Evolutionary conservation across 2,113 vertebrate genomes (phyloP), one percentile per base, ranked within the genome.

Genomic region (Machaerirhynchus nigripectus): DNA sequence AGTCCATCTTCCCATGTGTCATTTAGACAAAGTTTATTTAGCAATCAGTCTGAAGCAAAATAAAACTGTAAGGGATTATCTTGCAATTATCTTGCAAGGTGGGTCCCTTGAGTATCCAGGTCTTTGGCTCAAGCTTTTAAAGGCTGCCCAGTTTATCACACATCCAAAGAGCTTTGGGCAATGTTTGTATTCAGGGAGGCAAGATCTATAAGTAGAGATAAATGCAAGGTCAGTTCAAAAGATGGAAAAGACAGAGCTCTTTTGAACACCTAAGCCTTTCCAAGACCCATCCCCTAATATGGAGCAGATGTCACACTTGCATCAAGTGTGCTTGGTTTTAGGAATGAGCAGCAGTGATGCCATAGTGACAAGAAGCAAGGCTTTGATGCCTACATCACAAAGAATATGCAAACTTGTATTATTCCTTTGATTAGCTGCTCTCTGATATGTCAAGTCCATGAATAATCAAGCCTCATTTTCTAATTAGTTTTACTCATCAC

Each of bases 381-480:
- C 74, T 95, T 94, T 91, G 90, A 90, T 93, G 90, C 57, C 85
- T 90, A 84, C 31, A 22, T 77, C 61, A 95, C 63, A 87, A 94
- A 91, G 90, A 90, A 83, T 83, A 91, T 88, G 92, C 92, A 83
- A 93, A 88, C 82, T 90, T 73, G 35, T 73, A 80, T 94, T 96
- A 92, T 90, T 93, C 87, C 39, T 96, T 93, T 94, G 87, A 95
- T 95, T 95, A 90, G 76, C 92, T 90, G 47, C 75, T 87, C 78
- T 91, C 82, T 96, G 91, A 76, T 93, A 96, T 86, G 56, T 88
- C 87, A 94, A 90, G 82, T 74, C 91, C 79, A 84, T 90, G 93
- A 97, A 96, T 96, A 96, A 97, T 96, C 94, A 94, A 94, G 84
- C 73, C 53, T 95, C 84, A 95, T 94, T 97, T 97, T 94, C 92